phyloP scores from a whole-genome alignment of 1,140 invertebrate species.

The Hypsibius dujardini region DNA sequence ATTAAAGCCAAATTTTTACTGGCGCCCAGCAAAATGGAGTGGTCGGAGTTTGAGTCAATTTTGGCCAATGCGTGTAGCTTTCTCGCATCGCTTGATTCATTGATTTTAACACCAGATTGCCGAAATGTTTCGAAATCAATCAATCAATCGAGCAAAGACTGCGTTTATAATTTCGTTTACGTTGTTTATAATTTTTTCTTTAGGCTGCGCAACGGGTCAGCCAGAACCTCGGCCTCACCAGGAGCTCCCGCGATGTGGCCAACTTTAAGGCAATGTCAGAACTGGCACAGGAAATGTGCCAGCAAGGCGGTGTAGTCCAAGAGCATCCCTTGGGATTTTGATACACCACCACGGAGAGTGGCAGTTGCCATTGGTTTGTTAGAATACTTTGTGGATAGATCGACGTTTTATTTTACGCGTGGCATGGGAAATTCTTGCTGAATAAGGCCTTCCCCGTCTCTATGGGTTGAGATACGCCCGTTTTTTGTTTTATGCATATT shows the following conservation, averaged over 20 bases:
- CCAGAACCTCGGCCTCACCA: slow-evolving; percentile 46
- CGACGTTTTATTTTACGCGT: no score
- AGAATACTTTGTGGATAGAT: no score
- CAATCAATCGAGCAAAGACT: not conserved
- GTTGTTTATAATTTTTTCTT: slow-evolving; percentile 28
- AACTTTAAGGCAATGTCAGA: slow-evolving; percentile 46
- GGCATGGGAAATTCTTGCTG: no score
- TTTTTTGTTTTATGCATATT: no score
- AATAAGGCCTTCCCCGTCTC: no score
- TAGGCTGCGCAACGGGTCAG: slow-evolving; percentile 52
- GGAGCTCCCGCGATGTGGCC: slow-evolving; percentile 40
- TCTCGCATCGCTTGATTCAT: not conserved
- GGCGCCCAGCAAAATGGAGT: no score
- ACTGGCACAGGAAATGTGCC: slow-evolving; percentile 53
- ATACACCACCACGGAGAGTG: slow-evolving; percentile 23
- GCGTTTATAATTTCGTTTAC: not conserved
- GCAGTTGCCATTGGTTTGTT: no score
- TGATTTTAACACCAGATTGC: not conserved
- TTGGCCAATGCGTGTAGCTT: no score
- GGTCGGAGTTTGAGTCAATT: no score
- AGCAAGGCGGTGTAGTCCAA: slow-evolving; percentile 48
- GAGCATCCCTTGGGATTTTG: slow-evolving; percentile 48
- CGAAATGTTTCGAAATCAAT: not conserved
- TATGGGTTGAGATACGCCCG: no score
- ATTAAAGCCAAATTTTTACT: no score